Percentiles rank a stretch among this genome's conserved stretches.
phyloP scores from a whole-genome alignment of 2,888 invertebrate genomes.

The Pycnomerus fuliginosus region DNA sequence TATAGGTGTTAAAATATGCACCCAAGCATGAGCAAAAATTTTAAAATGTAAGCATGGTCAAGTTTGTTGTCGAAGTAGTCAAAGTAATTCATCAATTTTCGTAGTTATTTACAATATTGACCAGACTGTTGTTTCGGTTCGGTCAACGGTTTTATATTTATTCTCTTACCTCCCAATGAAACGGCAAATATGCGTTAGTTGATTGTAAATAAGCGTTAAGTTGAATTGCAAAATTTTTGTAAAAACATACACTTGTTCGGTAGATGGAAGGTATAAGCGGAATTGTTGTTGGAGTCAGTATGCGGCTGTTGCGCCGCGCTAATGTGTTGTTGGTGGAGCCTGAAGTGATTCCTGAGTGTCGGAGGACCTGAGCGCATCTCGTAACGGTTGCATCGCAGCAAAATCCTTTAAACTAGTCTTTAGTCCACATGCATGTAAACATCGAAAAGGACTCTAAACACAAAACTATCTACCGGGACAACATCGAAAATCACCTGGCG shows the following conservation, averaged over 20 bases:
- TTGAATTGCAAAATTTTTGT: constrained; percentile 27
- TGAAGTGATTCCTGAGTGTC: constrained; percentile 37
- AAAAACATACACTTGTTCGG: constrained; percentile 48
- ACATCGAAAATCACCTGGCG: constrained; percentile 46
- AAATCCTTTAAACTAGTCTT: constrained; percentile 29
- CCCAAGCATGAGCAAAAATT: too few species aligned
- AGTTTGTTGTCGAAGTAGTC: too few species aligned
- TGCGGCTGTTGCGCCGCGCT: constrained; percentile 28
- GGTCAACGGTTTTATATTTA: too few species aligned
- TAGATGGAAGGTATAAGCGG: constrained; percentile 41
- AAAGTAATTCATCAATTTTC: too few species aligned
- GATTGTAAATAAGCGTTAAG: too few species aligned
- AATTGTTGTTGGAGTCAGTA: constrained; percentile 49
- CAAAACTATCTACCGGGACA: too few species aligned
- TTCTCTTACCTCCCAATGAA: too few species aligned
- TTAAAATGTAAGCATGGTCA: too few species aligned
- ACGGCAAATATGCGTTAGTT: too few species aligned
- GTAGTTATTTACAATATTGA: too few species aligned
- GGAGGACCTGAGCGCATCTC: constrained; percentile 51
- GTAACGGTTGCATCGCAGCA: constrained; percentile 41
- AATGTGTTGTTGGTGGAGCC: constrained; percentile 26
- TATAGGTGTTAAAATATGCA: too few species aligned
- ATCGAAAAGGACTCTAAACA: constrained; percentile 22
- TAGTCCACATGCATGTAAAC: constrained; percentile 32
- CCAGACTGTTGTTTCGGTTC: too few species aligned